Conservation (phyloP, 2,888 invertebrate genomes). For the Acleris sparsana region DNA sequence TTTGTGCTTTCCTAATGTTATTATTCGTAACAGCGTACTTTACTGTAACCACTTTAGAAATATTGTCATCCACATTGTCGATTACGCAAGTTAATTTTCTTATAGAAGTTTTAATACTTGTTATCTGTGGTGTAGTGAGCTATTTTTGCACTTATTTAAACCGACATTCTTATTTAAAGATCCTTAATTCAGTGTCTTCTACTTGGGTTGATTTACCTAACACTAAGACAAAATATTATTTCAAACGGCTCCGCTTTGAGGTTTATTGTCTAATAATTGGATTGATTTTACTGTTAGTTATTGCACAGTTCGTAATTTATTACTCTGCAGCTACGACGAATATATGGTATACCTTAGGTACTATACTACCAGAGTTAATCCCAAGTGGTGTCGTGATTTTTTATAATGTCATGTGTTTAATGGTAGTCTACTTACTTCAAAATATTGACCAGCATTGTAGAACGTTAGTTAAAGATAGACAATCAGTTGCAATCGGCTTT, state of each 20-base stretch:
- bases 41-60: neutral
- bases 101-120: neutral
- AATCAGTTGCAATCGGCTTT: neutral
- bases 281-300: neutral
- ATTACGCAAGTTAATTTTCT: neutral
- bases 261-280: neutral
- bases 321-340: neutral
- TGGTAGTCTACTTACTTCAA: neutral
- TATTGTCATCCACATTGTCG: neutral
- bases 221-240: neutral
- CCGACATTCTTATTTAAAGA: neutral
- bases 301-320: neutral
- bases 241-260: constrained; percentile 3
- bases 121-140: neutral
- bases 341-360: neutral
- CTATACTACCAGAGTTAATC: constrained; percentile 4
- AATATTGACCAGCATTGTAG: constrained; percentile 9
- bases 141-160: constrained; percentile 1
- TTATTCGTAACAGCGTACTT: neutral
- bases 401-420: constrained; percentile 5
- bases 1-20: neutral
- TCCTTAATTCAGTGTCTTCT: neutral
- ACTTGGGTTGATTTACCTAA: constrained; percentile 7
- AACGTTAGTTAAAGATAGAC: neutral
- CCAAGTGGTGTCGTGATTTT: constrained; percentile 2